Evolutionary conservation across 2,113 vertebrate species (phyloP), one percentile per base, ranked within the genome.

Genomic region (Dromaius novaehollandiae): DNA sequence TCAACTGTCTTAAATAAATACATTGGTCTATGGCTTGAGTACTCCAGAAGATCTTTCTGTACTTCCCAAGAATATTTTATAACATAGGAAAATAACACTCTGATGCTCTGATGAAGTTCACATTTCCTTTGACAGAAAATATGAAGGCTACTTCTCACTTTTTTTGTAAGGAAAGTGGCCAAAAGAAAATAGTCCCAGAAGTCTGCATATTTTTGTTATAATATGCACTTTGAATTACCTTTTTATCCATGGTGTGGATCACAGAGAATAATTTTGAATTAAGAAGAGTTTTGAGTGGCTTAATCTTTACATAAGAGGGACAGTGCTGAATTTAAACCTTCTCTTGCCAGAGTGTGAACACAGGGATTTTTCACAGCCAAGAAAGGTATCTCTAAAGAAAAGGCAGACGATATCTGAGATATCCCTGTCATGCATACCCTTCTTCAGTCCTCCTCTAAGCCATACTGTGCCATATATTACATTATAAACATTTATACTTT

Each of bases 281-380:
- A 71, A 63, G 26, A 8, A 48, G 26, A 58, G 25, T 61, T 89
- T 42, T 64, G 32, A 21, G 38, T 76, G 61, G 7, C 22, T 73
- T 83, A 63, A 32, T 77, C 83, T 89, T 86, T 76, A 16, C 82
- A 50, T 63, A 75, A 63, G 3, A 84, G 5, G 56, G 9, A 40
- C 46, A 36, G 65, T 36, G 65, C 64, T 40, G 22, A 88, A 93
- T 89, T 84, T 12, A 90, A 90, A 78, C 61, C 14, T 63, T 63
- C 40, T 81, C n/a, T 92, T 93, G 44, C 4, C 34, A 61, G 36
- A 88, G 28, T 71, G 36, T 71, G 69, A 92, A 97, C 93, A 92
- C 63, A 24, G 66, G 85, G 46, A 85, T 78, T 94, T 92, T 91
- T 91, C 46, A 64, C 26, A 6, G 3, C 7, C 22, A 46, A 80